Evolutionary conservation across 2,888 invertebrate genomes (phyloP), one percentile per base, ranked within the genome.

Genomic region (Dilophus febrilis): DNA sequence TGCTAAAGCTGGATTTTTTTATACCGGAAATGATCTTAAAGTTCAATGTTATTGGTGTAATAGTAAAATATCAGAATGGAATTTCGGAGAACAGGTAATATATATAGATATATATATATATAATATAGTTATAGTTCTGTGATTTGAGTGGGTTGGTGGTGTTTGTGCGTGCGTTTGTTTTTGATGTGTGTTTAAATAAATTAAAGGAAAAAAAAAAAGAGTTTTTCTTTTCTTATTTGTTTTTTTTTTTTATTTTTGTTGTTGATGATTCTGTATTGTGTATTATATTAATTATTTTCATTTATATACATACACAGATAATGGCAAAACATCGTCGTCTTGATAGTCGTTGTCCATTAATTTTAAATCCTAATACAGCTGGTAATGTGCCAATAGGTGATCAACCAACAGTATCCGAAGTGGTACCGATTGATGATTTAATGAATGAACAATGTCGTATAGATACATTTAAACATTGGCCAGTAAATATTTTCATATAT

Each of bases 41-140:
- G 82, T 82, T n/a, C 72, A 83, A 57, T 87, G 86, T 56, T 80
- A 82, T 55, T 67, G 75, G 51, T 87, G 86, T 58, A 73, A 72
- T 38, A 65, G 68, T 34, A 72, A 68, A 56, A 75, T 85, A 48
- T 69, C 72, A 1, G 72, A 77, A 48, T 86, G 84, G 85, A 72
- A 76, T 50, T 77, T 74, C 53, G 78, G 78, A 12, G 85, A 86
- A 53, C 74, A 77, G 64, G 62, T 59, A 27, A 51, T 40, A 31
- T 3, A 38, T 26, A 19, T 19, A 26, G 2, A n/a, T n/a, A n/a
- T n/a, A n/a, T n/a, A n/a, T n/a, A n/a, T n/a, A n/a, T n/a, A n/a
- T n/a, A n/a, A n/a, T n/a, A n/a, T n/a, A n/a, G n/a, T n/a, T n/a
- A n/a, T n/a, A n/a, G n/a, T n/a, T 16, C 28, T 31, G 4, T 27